Evolutionary conservation across 2,888 invertebrate genomes (phyloP).

Genomic region (Pseudoips prasinana): DNA sequence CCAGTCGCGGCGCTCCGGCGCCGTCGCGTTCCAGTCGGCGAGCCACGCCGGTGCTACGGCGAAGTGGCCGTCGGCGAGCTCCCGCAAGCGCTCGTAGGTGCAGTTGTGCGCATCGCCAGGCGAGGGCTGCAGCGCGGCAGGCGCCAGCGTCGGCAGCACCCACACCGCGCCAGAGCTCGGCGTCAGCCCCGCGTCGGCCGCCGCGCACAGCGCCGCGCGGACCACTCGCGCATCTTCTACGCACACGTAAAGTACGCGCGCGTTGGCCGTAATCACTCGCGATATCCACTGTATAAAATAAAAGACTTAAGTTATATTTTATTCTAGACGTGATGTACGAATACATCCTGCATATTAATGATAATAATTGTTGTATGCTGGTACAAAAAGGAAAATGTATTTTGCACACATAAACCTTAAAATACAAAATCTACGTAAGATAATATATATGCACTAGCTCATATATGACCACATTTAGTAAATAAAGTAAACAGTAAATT

Average conservation of each 20-base stretch:
- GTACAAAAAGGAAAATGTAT: too few relatives aligned
- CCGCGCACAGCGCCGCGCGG: conserved; percentile 91
- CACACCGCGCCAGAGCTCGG: conserved; percentile 89
- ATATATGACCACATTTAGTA: too few relatives aligned
- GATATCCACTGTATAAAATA: conserved; percentile 50
- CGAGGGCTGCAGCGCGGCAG: conserved; percentile 83
- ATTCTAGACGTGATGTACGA: too few relatives aligned
- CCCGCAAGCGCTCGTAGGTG: conserved; percentile 49
- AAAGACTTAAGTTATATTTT: not conserved
- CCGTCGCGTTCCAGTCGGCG: conserved; percentile 36
- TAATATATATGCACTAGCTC: too few relatives aligned
- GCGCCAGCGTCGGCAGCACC: conserved; percentile 90
- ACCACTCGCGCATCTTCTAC: conserved; percentile 88
- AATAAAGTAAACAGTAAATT: too few relatives aligned
- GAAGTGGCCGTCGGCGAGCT: conserved; percentile 44
- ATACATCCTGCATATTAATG: too few relatives aligned
- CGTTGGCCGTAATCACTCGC: conserved; percentile 59
- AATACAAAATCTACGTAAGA: too few relatives aligned
- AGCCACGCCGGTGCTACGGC: conserved; percentile 52
- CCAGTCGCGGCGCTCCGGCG: conserved; percentile 12
- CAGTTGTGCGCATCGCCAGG: conserved; percentile 84
- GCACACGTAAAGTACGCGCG: conserved; percentile 90
- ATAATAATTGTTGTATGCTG: too few relatives aligned
- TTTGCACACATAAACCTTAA: too few relatives aligned
- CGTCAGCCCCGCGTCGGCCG: conserved; percentile 86